Evolutionary conservation across 2,888 invertebrate species (phyloP).

Genomic region (Prostheceraeus crozeri): DNA sequence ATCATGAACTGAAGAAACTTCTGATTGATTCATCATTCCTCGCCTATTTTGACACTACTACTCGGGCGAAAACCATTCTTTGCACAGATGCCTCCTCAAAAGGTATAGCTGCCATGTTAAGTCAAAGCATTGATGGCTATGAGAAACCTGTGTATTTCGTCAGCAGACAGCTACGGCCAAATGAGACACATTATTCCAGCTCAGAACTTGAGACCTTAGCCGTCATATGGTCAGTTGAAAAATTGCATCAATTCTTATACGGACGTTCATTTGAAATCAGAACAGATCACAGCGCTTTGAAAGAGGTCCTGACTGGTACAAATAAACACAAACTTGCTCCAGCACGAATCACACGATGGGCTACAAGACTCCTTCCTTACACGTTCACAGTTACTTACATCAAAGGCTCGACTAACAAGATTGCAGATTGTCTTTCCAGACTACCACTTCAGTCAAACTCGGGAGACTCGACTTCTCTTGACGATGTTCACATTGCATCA

Average conservation of each 20-base stretch:
- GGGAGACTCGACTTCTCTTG: conserved; percentile 3
- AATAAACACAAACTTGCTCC: too few species aligned
- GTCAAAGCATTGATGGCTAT: conserved; percentile 14
- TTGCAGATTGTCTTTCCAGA: too few species aligned
- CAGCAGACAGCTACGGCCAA: conserved; percentile 22
- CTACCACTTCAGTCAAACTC: too few species aligned
- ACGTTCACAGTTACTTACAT: too few species aligned
- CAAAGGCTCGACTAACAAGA: too few species aligned
- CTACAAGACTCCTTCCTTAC: too few species aligned
- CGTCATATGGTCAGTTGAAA: conserved; percentile 9
- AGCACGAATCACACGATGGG: too few species aligned
- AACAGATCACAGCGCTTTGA: too few species aligned
- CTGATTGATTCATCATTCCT: too few species aligned
- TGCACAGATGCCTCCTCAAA: conserved; percentile 18
- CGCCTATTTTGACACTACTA: conserved; percentile 18
- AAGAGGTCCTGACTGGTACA: too few species aligned
- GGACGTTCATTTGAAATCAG: conserved; percentile 20
- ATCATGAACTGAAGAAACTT: too few species aligned
- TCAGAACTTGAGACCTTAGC: conserved; percentile 28
- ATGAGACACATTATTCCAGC: conserved; percentile 19
- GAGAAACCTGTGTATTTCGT: conserved; percentile 15
- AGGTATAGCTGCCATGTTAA: conserved; percentile 23
- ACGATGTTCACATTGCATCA: conserved; percentile 22
- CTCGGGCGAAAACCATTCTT: conserved; percentile 23
- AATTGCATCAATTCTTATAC: conserved; percentile 23